Evolutionary conservation across 1,140 invertebrate genomes (phyloP), one percentile per base, ranked within the genome.

Genomic region (Battus philenor): DNA sequence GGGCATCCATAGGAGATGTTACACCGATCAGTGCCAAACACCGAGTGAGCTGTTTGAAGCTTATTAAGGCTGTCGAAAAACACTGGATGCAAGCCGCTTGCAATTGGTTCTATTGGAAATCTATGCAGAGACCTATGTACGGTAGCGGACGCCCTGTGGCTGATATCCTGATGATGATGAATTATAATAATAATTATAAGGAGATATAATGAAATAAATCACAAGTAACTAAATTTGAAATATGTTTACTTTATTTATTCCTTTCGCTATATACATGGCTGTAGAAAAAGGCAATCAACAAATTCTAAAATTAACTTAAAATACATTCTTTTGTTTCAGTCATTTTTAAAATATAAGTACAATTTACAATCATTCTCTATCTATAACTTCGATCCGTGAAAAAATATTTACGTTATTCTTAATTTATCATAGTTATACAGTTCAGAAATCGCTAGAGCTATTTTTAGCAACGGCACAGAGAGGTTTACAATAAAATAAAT

Each of bases 221-320:
- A 13, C 10, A 49, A 10, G 11, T 15, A 47, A 56, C 38, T 61
- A 47, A 59, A 64, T 66, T 68, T 66, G 59, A 74, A 76, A 74
- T 73, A 77, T 65, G 65, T 61, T 68, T 74, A 78, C 68, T 76
- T 69, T 75, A 73, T 41, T 41, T 16, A 41, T 29, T 68, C 69
- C 62, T 52, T 72, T 61, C 56, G 74, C 70, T 84, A 75, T 80
- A 62, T 84, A 84, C 77, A 84, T 59, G 78, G 68, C 76, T 68
- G 71, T 82, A 77, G 67, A 79, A 83, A 41, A 84, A 79, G 63
- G 71, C 77, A 62, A 55, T 59, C 54, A 79, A 83, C 74, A 78
- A 62, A 72, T 67, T 70, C 53, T 73, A 70, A 74, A 73, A 68
- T 65, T 72, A 80, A 80, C 72, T 72, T 80, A 75, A 74, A 80